Evolutionary conservation across 2,113 vertebrate genomes (phyloP).

Genomic region (Pyxicephalus adspersus): DNA sequence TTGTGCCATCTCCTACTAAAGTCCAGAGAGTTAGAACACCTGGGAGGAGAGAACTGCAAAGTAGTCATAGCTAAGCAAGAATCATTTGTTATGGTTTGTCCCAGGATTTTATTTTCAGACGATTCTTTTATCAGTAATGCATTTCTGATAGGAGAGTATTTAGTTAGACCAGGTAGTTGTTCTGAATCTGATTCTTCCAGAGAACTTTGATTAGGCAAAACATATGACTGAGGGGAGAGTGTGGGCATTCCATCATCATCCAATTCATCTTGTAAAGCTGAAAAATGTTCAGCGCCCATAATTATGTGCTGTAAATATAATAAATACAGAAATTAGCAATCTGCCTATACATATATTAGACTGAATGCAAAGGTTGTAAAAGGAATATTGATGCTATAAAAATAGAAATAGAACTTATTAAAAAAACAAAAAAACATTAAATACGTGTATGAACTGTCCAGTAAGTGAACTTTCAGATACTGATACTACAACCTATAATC

Average conservation of each 20-base stretch:
- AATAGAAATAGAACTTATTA: too few species aligned
- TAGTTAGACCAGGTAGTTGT: constrained; percentile 64
- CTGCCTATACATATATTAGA: not conserved
- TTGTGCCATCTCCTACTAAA: not conserved
- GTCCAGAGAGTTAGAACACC: not conserved
- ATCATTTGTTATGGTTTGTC: not conserved
- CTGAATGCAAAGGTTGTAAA: not conserved
- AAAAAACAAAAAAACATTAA: too few species aligned
- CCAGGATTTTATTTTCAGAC: not conserved
- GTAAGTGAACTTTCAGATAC: too few species aligned
- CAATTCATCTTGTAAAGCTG: constrained; percentile 49
- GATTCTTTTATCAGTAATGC: not conserved
- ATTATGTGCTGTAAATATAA: not conserved
- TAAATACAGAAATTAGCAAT: not conserved
- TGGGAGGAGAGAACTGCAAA: not conserved
- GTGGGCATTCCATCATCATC: constrained; percentile 68
- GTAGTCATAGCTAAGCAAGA: not conserved
- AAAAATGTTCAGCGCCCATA: constrained; percentile 8
- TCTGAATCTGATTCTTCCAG: constrained; percentile 59
- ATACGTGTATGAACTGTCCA: too few species aligned
- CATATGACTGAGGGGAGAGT: constrained; percentile 64
- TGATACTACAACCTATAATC: too few species aligned
- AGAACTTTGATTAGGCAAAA: constrained; percentile 2
- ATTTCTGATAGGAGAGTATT: constrained; percentile 17
- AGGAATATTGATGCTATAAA: too few species aligned